phyloP scores from a whole-genome alignment of 1,140 invertebrate genomes.

The Venturia canescens region DNA sequence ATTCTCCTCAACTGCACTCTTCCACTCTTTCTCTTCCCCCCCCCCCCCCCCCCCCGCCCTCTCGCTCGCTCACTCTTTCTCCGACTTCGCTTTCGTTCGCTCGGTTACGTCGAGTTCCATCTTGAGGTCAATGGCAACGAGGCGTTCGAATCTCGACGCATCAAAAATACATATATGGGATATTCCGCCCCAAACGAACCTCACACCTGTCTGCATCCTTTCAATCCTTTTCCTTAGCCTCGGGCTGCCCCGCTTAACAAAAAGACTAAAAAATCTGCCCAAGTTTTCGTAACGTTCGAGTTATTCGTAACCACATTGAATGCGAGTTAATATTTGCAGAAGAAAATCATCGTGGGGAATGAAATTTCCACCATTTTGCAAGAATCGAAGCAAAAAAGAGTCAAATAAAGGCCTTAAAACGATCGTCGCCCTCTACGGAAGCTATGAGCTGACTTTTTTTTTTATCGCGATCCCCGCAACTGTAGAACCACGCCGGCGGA shows the following conservation, averaged over 20 bases:
- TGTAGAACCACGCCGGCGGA: too few species aligned
- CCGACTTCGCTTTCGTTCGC: slow-evolving; percentile 28
- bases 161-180: neutral
- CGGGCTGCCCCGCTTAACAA: neutral
- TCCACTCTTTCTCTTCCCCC: neutral
- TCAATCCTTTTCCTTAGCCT: neutral
- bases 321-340: neutral
- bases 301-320: neutral
- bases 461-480: too few species aligned
- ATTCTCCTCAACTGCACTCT: slow-evolving; percentile 9
- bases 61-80: slow-evolving; percentile 26
- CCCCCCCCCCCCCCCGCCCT: slow-evolving; percentile 28
- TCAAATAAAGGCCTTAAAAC: too few species aligned
- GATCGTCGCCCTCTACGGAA: too few species aligned
- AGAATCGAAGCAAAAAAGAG: neutral
- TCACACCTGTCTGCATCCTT: too few species aligned
- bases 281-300: too few species aligned
- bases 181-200: neutral
- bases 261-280: too few species aligned
- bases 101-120: slow-evolving; percentile 39
- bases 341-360: neutral
- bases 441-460: too few species aligned
- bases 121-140: slow-evolving; percentile 50
- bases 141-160: neutral
- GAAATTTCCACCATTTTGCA: too few species aligned